Evolutionary conservation across 2,888 invertebrate species (phyloP), one percentile per base, ranked within the genome.

Genomic region (Cantharis rustica): DNA sequence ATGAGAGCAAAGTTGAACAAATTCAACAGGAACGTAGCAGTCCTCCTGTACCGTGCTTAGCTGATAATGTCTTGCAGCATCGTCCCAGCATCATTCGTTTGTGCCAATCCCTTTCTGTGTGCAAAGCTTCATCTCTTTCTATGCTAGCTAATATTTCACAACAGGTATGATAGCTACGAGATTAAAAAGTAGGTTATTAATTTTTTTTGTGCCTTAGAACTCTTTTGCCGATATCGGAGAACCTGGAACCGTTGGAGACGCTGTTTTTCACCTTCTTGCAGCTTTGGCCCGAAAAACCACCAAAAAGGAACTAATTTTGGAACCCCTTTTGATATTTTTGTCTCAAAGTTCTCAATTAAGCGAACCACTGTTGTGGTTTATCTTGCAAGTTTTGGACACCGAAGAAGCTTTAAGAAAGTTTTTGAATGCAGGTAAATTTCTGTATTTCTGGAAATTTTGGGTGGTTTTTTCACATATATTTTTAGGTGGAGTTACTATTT

Each of bases 361-460:
- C 0, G 96, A 96, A 87, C 96, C 96, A 2, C 91, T 97, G 86
- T 91, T 97, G 71, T 95, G 95, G 91, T 93, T 96, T 83, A 93
- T 96, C 61, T 89, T 95, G 11, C 93, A 94, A 83, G 93, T 96
- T 9, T 88, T 97, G 68, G 95, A 96, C 85, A 93, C 93, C 63
- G 93, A 94, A 69, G 92, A 93, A 61, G 92, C 95, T 1, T 89
- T 97, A 7, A 90, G 91, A 69, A 92, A 93, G 13, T 97, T 97
- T 86, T 92, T 94, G 0, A 91, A 93, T 77, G 91, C 94, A 85
- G 95, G 88, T 87, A 82, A 76, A 79, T 76, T 63, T 75, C 13
- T 27, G 47, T 16, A 68, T 61, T 26, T 61, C 68, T 23, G 9
- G 62, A 3, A 27, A 71, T 68, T 74, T 26, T n/a, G 0, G n/a